Conservation (phyloP, 2,888 invertebrate genomes). For the Ommatoiulus sabulosus region DNA sequence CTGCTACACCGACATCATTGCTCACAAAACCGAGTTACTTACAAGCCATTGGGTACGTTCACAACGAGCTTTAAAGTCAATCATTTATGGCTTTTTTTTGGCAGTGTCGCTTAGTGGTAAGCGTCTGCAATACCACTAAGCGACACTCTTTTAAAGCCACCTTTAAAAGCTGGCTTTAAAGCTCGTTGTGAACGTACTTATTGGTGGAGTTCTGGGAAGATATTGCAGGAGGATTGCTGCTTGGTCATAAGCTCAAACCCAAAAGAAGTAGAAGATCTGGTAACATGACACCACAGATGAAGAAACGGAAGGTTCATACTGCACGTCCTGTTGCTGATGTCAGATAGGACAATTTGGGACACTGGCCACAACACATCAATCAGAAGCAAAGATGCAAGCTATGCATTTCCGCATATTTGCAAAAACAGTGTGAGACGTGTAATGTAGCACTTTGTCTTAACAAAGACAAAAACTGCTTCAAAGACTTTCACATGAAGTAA, state of each 20-base stretch:
- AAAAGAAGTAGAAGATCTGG: not conserved
- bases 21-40: conserved; percentile 16
- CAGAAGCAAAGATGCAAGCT: conserved; percentile 42
- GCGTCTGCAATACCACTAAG: no score
- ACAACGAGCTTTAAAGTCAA: no score
- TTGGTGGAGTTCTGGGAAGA: conserved; percentile 33
- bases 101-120: no score
- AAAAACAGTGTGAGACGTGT: not conserved
- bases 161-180: no score
- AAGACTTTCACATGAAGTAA: not conserved
- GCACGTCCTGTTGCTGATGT: conserved; percentile 45
- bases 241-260: conserved; percentile 21
- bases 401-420: no score
- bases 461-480: not conserved
- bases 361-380: conserved; percentile 16
- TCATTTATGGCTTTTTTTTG: no score
- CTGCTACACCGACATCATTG: conserved; percentile 53
- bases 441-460: not conserved
- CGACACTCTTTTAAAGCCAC: no score
- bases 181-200: no score
- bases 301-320: not conserved
- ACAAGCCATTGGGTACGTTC: conserved; percentile 37
- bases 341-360: not conserved
- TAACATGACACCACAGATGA: not conserved
- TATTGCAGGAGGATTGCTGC: conserved; percentile 51